Base-by-base conservation (phyloP, 2,888 invertebrate genomes). In the Notodonta dromedarius region DNA sequence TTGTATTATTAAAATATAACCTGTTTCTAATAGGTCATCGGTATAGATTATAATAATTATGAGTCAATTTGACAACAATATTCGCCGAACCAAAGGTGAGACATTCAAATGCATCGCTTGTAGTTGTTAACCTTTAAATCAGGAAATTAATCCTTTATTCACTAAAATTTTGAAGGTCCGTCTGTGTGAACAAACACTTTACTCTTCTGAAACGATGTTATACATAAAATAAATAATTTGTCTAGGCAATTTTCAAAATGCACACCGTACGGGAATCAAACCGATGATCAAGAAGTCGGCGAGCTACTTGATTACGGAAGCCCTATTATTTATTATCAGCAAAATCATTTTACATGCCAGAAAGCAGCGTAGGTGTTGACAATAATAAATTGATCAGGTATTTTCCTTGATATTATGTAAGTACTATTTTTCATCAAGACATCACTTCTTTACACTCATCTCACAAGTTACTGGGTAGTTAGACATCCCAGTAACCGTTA, bases 401-500 rank as follows among this genome's bases (percentile, higher is more conserved):
- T 24, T 24, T 24, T 24, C 24, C 24, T 24, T 24, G 24, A 24
- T 24, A 24, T 24, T 1, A 24, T 24, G 24, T 24, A 24, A 1
- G 1, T 24, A 24, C 24, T 24, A 24, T 42, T 42, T 46, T 46
- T 46, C 5, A 5, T 46, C 6, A n/a, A n/a, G 46, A 13, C 5
- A 46, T 46, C n/a, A n/a, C n/a, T 42, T n/a, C 9, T 11, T 16
- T 4, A 16, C 50, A 50, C 48, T n/a, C 13, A 6, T n/a, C 14
- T 9, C 8, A 13, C 46, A 50, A 6, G 14, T 16, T 8, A 48
- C 13, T 13, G 4, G 5, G 16, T 24, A 51, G 57, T 62, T 58
- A 13, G 55, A 59, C 24, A 51, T 51, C 0, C 56, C 48, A 60
- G 13, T 50, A 32, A 68, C 72, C 68, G 74, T 74, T 74, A 74